Evolutionary conservation across 2,888 invertebrate species (phyloP).

Genomic region (Lycocerus yunnanus): DNA sequence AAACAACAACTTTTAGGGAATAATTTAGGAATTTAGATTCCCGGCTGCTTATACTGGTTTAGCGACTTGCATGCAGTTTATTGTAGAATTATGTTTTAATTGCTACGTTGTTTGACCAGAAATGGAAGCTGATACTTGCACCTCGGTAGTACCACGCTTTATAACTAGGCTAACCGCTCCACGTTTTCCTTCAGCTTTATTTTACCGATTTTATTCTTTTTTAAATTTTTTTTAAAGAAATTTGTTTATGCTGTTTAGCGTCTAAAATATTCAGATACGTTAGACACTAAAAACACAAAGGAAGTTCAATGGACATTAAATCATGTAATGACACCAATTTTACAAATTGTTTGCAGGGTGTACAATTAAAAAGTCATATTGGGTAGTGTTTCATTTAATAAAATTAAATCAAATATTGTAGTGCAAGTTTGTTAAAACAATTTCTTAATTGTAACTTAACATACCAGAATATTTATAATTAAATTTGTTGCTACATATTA

Average conservation of each 20-base stretch:
- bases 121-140: too few species aligned
- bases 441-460: neutral
- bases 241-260: neutral
- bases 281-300: conserved; percentile 13
- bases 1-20: too few species aligned
- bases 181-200: neutral
- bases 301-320: conserved; percentile 31
- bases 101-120: too few species aligned
- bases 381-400: neutral
- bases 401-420: neutral
- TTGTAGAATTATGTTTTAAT: too few species aligned
- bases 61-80: too few species aligned
- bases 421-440: neutral
- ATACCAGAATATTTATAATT: neutral
- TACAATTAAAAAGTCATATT: neutral
- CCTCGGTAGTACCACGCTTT: too few species aligned
- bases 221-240: neutral
- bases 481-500: conserved; percentile 12
- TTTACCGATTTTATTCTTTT: neutral
- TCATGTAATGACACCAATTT: conserved; percentile 29
- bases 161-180: neutral
- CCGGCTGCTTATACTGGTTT: too few species aligned
- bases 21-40: too few species aligned
- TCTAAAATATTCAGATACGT: neutral
- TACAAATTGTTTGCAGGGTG: conserved; percentile 13